Base-by-base conservation (phyloP, 2,888 invertebrate genomes). In the Platycheirus albimanus region DNA sequence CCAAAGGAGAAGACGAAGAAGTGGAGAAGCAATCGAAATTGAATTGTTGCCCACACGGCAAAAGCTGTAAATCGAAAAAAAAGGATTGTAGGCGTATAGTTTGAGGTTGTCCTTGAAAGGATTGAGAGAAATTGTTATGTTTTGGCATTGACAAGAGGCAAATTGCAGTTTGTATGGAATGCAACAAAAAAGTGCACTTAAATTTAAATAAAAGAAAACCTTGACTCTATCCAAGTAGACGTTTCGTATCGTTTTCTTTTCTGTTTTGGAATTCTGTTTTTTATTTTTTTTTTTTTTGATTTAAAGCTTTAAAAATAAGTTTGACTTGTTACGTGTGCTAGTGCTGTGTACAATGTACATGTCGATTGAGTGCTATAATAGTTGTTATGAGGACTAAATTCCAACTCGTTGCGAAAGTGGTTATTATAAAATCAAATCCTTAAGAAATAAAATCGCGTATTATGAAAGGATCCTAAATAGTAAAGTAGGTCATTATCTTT, bases 101-200 rank as follows among this genome's bases (percentile, higher is more conserved):
- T 15, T 58, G 41, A 41, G 28, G 8, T 52, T 58, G 76, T 70
- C 80, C 80, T 71, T 81, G 76, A 61, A 58, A 19, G 19, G 33
- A 30, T 36, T 49, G 15, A 13, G n/a, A 74, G 13, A 56, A 70
- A 70, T 66, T 61, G 70, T 38, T 71, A 52, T 45, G 56, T 51
- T 54, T 70, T 79, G 78, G 61, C 78, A 79, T 61, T 74, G 78
- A 67, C 66, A 20, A 36, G 58, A 33, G 76, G 45, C 33, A 66
- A 75, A 81, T 70, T 80, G 70, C 52, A 66, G 58, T 80, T 64
- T 24, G 30, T 58, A 51, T 58, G 58, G 0, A 58, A 58, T 24
- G 20, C 20, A 38, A 47, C 24, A 24, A 54, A 66, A 33, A 58
- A 52, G 8, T 56, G 38, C 56, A 56, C 56, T 56, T 41, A 58